A percentile compares a stretch with the other conserved stretches of the same genome.
Conservation (phyloP, 2,797 vertebrate species). For the Malacoctenus gilli region DNA sequence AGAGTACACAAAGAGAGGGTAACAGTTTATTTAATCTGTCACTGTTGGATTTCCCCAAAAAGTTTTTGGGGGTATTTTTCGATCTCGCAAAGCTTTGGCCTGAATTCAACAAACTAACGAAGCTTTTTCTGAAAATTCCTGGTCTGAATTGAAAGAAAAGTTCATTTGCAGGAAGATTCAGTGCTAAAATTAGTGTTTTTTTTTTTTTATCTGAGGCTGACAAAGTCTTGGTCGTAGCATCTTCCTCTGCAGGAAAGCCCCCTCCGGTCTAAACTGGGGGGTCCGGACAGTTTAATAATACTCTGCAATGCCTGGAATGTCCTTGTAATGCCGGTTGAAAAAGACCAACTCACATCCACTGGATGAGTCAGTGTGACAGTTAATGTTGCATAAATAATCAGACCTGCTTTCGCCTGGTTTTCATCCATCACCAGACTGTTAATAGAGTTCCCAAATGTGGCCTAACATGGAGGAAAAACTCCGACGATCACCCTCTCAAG, state of each 20-base stretch:
- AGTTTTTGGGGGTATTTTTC: no score
- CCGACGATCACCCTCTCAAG: slow-evolving; percentile 13
- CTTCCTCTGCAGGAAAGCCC: slow-evolving; percentile 45
- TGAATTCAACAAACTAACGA: no score
- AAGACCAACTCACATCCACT: slow-evolving; percentile 56
- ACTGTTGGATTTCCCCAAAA: no score
- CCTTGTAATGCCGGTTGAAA: slow-evolving; percentile 69
- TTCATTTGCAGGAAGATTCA: no score
- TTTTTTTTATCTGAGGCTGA: neutral
- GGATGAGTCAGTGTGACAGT: slow-evolving; percentile 47
- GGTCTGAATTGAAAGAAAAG: no score
- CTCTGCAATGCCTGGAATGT: slow-evolving; percentile 80
- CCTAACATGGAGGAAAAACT: slow-evolving; percentile 33
- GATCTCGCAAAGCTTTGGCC: no score
- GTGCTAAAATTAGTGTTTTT: no score
- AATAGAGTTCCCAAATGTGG: slow-evolving; percentile 11
- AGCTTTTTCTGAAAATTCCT: no score
- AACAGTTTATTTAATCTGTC: no score
- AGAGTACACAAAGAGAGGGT: no score
- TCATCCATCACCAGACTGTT: slow-evolving; percentile 15
- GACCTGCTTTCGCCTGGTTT: slow-evolving; percentile 7
- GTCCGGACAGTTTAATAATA: slow-evolving; percentile 76
- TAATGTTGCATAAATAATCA: slow-evolving; percentile 21
- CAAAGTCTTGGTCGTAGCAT: slow-evolving; percentile 16
- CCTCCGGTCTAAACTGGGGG: slow-evolving; percentile 47